Base-by-base conservation (phyloP, 2,888 invertebrate genomes). In the Calephelis perditalis region DNA sequence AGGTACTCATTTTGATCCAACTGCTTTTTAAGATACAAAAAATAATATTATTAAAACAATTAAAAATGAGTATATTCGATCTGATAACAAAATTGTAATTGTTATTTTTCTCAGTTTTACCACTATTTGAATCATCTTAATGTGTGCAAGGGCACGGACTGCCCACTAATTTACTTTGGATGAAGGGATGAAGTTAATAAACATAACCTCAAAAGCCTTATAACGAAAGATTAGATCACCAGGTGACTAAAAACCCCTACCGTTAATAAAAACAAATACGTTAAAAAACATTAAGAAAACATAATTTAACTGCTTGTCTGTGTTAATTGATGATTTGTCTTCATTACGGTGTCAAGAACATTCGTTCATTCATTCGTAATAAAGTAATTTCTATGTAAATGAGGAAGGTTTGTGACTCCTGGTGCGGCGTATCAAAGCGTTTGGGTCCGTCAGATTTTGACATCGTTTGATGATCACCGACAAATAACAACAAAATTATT, bases 391-490 rank as follows among this genome's bases (percentile, higher is more conserved):
- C 70, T 79, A 86, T 84, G 84, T 77, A 81, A 85, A 84, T 85
- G 71, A 36, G 56, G 63, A 67, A 65, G 75, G 79, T 80, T 80
- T 77, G 61, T 67, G 72, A 61, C 80, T 82, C 78, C 84, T 82
- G 84, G 67, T 74, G 79, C 84, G 85, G 85, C 77, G 65, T 63
- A 72, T 78, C 85, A 84, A 84, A 84, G 75, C 66, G 58, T 62
- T 63, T 69, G 72, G 74, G 76, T 77, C 83, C 79, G 83, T 86
- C 86, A 85, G 79, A 75, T 81, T 84, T 82, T 85, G 86, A 87
- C 86, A 81, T 85, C 86, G 78, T 87, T 88, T 87, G 84, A 87
- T 84, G 77, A 82, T 76, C 74, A 78, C 89, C 89, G 88, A 86
- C 89, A 79, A 82, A 81, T 85, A 83, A 80, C 81, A 80, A 79